Base-by-base conservation (phyloP, 2,113 vertebrate species). In the Phyllostomus discolor region DNA sequence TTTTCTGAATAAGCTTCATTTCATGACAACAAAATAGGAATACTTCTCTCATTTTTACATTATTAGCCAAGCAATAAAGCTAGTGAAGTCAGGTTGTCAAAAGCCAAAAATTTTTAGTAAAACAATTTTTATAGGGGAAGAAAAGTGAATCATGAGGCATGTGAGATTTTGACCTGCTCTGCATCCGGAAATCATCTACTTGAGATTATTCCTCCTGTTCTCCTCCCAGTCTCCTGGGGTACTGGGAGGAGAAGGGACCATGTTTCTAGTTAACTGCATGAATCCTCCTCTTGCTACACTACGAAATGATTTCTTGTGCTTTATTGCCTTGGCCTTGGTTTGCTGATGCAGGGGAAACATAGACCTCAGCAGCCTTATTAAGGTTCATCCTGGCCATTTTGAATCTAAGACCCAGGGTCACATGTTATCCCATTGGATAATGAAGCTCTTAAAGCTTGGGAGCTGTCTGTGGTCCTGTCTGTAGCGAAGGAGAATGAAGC, bases 1-100 rank as follows among this genome's bases (percentile, higher is more conserved):
- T 97, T 98, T 97, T 92, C 90, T 97, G 72, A 41, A 90, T 96
- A 76, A 95, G 82, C 46, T 87, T 96, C 96, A 97, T 91, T 98
- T 91, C 80, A 97, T 96, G 70, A 94, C 85, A 84, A 10, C 7
- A 80, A 94, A 95, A 70, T 96, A 95, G 72, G 98, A 96, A 95
- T 97, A 88, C 26, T 72, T 97, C 66, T 76, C 94, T 92, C 52
- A 92, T 52, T 52, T 92, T 97, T 90, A 92, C n/a, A 90, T 92
- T 97, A 97, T 57, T 50, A 90, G 54, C 35, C 70, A 92, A 1
- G 0, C 48, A 83, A 97, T 97, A 97, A 73, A 66, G 79, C 54
- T 38, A 92, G 54, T 86, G 92, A 94, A 91, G 90, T n/a, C 43
- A 94, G 76, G 59, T 81, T 88, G 76, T 59, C 80, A 92, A 94